Evolutionary conservation across 1,140 invertebrate genomes (phyloP), one percentile per base, ranked within the genome.

Genomic region (Zaprionus inermis): DNA sequence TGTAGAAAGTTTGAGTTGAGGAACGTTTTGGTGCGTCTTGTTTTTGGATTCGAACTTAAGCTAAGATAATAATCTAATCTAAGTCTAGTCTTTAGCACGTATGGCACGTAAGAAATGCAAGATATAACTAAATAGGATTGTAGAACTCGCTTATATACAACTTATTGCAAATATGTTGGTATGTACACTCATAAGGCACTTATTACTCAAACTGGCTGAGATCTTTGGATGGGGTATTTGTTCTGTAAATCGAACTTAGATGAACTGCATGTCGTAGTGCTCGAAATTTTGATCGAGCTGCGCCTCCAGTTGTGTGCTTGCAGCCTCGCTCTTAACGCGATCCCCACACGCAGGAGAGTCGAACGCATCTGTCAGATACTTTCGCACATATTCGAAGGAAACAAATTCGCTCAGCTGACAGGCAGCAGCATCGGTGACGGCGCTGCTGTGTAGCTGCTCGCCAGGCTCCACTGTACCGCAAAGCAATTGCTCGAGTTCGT

Each of bases 381-480:
- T 92, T 57, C 83, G 92, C 67, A 92, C 91, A 72, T 92, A 92
- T 65, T 92, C 91, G 51, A 92, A 92, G 20, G 91, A 92, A 52
- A 92, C 91, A 65, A 91, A 92, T 57, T 92, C 91, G 36, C 72
- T 81, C 28, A 76, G 74, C 55, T 91, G 75, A 56, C 78, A 70
- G 69, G 14, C 22, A 67, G 72, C 44, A 49, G 5, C 44, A 56
- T 75, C 68, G 69, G 16, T 22, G 70, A 67, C 18, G 12, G 5
- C 18, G 7, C 7, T 16, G 11, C 14, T 20, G 16, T 10, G 41
- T 28, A 51, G 58, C 46, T 57, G 63, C 36, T 61, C 52, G 44
- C 51, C 49, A 52, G 49, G 14, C 14, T 28, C 28, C 10, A 49
- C 10, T 46, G 55, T 46, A 34, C 24, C 44, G 30, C 58, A 76